phyloP scores from a whole-genome alignment of 2,888 invertebrate species.

The Drosophila greeni region DNA sequence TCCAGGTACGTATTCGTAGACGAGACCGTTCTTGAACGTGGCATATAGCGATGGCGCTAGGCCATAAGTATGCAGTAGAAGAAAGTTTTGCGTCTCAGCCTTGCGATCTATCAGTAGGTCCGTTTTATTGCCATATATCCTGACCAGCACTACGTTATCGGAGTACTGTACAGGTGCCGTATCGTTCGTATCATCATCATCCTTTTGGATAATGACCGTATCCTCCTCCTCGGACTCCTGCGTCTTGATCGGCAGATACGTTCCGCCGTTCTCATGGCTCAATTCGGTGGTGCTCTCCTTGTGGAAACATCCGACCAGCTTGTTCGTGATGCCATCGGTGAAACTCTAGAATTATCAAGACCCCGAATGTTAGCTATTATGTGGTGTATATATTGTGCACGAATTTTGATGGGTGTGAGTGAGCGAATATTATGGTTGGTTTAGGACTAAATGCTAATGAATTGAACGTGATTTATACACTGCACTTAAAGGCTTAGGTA shows the following conservation, averaged over 20 bases:
- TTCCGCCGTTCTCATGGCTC: constrained; percentile 50
- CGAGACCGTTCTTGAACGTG: constrained; percentile 94
- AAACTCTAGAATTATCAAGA: constrained; percentile 83
- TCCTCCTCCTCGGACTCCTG: constrained; percentile 49
- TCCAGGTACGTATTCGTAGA: constrained; percentile 93
- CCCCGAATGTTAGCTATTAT: constrained; percentile 18
- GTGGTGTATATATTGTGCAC: too few species aligned
- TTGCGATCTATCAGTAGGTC: constrained; percentile 94
- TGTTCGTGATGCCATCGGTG: constrained; percentile 96
- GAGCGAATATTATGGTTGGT: constrained; percentile 6
- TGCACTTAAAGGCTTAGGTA: constrained; percentile 7
- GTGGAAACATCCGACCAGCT: constrained; percentile 88
- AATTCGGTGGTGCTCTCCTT: constrained; percentile 52
- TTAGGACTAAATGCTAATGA: constrained; percentile 27
- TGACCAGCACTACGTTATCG: constrained; percentile 87
- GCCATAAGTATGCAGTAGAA: constrained; percentile 84
- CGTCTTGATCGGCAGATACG: constrained; percentile 50
- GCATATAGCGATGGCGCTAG: constrained; percentile 93
- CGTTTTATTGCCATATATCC: constrained; percentile 95
- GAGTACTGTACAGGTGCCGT: constrained; percentile 57
- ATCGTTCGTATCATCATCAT: constrained; percentile 33
- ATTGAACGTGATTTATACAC: constrained; percentile 8
- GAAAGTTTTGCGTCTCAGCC: constrained; percentile 85
- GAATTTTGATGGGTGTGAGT: background rate
- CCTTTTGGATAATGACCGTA: constrained; percentile 48